Percentiles rank a stretch among this genome's conserved stretches.
phyloP scores from a whole-genome alignment of 2,113 vertebrate genomes.

The Leucoraja erinaceus region DNA sequence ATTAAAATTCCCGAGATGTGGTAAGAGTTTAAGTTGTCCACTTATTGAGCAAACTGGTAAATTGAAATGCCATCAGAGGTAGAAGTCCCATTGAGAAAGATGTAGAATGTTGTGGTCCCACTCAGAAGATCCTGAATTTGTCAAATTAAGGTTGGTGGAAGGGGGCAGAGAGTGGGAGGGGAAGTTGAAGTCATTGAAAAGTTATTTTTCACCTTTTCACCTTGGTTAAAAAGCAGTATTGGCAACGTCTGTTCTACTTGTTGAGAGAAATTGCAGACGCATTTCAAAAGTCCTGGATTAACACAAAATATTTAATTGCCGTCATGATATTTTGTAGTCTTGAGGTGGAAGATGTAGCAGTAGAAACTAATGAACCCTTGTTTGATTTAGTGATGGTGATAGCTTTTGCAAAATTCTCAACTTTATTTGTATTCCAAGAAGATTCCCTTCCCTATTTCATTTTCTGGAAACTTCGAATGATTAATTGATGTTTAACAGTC shows the following conservation, averaged over 20 bases:
- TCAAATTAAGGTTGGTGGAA: too few relatives aligned
- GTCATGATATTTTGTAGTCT: not conserved
- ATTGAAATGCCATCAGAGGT: not conserved
- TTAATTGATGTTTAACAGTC: slow-evolving; percentile 2
- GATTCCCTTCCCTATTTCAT: not conserved
- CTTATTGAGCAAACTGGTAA: not conserved
- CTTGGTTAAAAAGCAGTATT: not conserved
- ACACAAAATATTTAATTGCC: not conserved
- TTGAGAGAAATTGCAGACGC: not conserved
- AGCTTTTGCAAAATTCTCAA: not conserved
- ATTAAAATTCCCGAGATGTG: not conserved
- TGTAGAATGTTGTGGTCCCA: not conserved
- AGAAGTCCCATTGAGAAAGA: not conserved
- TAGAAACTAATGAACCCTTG: not conserved
- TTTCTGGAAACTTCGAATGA: not conserved
- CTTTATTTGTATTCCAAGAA: not conserved
- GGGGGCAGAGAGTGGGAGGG: too few relatives aligned
- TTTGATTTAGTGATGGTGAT: not conserved
- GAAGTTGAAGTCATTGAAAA: not conserved
- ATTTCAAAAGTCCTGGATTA: not conserved
- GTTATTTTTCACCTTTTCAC: not conserved
- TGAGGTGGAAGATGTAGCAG: not conserved
- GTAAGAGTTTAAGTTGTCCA: not conserved
- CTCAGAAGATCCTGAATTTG: not conserved
- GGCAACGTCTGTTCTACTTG: not conserved